Evolutionary conservation across 2,888 invertebrate species (phyloP), one percentile per base, ranked within the genome.

Genomic region (Glomeris marginata): DNA sequence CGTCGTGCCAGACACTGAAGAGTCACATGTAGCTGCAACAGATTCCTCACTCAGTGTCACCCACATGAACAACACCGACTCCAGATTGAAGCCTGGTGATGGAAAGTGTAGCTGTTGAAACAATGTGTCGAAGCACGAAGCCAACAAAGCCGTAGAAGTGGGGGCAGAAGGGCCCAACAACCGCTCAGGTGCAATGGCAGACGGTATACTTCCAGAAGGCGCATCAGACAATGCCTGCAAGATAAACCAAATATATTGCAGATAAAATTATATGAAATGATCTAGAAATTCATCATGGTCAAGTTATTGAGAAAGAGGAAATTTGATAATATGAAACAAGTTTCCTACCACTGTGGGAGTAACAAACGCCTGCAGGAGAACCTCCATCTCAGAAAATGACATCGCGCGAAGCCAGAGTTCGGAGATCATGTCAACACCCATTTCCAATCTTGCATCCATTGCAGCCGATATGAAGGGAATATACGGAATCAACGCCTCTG

Each of bases 1-100:
- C 28, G 28, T 28, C 28, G 28, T 3, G 8, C 28, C 28, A 3
- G 28, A 28, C 8, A 3, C 28, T 3, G 28, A 28, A 28, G 28
- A 3, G 28, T 28, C 28, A 8, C 28, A 5, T 28, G 28, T 57
- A 50, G 3, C 61, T 53, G 37, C 58, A 57, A 58, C 53, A 21
- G 61, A 55, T 66, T 67, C 82, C 74, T 75, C 67, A 57, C 86
- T 87, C 54, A 90, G 70, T 2, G 85, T 87, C 54, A 91, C 71
- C 86, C 90, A 91, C 57, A 90, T 71, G 57, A 86, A 83, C 36
- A 90, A 71, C 45, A 86, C 79, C 62, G 84, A 78, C 68, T 90
- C 90, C 63, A 90, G 74, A 63, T 81, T 81, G 18, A 80, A 75
- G 63, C 82, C 78, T 28, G 28, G 28, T 28, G 28, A 28, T 46